Conservation (phyloP, 2,888 invertebrate genomes). For the Tipula confusa region DNA sequence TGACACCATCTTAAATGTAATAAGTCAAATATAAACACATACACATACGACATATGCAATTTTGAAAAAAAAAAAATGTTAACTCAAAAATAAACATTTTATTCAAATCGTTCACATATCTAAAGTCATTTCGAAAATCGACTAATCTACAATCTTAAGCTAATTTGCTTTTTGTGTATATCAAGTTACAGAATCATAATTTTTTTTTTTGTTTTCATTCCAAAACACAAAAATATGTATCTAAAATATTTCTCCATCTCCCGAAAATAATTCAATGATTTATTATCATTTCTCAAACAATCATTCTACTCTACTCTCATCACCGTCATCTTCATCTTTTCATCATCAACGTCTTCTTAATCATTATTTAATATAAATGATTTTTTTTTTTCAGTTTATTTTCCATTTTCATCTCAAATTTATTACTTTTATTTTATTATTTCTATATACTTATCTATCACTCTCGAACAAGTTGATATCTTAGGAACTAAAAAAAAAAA, state of each 20-base stretch:
- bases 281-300: not conserved
- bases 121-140: not conserved
- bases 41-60: no score
- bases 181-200: not conserved
- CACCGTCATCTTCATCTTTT: not conserved
- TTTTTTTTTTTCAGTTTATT: not conserved
- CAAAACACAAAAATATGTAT: not conserved
- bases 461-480: not conserved
- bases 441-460: not conserved
- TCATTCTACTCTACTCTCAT: not conserved
- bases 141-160: not conserved
- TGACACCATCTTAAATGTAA: no score
- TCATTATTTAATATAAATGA: not conserved
- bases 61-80: no score
- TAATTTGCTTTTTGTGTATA: not conserved
- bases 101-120: no score
- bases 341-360: constrained; percentile 12
- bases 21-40: no score
- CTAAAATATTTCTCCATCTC: not conserved
- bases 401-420: not conserved
- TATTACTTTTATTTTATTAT: not conserved
- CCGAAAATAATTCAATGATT: not conserved
- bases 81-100: no score
- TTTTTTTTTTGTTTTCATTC: not conserved
- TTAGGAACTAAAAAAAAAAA: no score